phyloP scores from a whole-genome alignment of 2,797 vertebrate genomes.

The Synanceia verrucosa region DNA sequence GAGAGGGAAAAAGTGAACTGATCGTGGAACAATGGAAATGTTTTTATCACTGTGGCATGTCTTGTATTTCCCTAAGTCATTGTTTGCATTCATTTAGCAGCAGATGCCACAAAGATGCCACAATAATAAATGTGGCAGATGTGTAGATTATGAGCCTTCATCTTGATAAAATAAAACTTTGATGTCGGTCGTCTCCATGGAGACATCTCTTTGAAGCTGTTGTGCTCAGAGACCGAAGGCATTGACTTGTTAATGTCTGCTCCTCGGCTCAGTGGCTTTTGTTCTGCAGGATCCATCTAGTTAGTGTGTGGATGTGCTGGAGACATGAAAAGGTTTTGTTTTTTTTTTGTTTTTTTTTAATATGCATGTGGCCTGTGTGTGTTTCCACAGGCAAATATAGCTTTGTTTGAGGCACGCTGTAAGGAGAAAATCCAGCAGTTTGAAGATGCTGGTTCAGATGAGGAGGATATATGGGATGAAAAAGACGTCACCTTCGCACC shows the following conservation, averaged over 20 bases:
- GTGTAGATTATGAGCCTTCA: neutral
- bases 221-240: neutral
- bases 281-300: conserved; percentile 4
- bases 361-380: conserved; percentile 11
- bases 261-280: conserved; percentile 12
- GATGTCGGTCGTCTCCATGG: neutral
- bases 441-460: conserved; percentile 95
- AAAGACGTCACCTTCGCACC: conserved; percentile 94
- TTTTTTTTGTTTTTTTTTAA: conserved; percentile 7
- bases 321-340: neutral
- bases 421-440: conserved; percentile 99
- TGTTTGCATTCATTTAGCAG: neutral
- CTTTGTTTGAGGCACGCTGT: conserved; percentile 97
- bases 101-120: neutral
- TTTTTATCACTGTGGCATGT: neutral
- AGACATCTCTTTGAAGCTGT: neutral
- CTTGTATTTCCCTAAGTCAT: neutral
- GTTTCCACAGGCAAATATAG: conserved; percentile 90
- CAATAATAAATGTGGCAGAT: neutral
- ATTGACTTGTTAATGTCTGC: neutral
- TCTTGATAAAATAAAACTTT: neutral
- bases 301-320: neutral
- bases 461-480: conserved; percentile 99
- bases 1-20: neutral
- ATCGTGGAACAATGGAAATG: neutral